phyloP scores from a whole-genome alignment of 2,888 invertebrate species.

The Pseudeuparius sepicola region DNA sequence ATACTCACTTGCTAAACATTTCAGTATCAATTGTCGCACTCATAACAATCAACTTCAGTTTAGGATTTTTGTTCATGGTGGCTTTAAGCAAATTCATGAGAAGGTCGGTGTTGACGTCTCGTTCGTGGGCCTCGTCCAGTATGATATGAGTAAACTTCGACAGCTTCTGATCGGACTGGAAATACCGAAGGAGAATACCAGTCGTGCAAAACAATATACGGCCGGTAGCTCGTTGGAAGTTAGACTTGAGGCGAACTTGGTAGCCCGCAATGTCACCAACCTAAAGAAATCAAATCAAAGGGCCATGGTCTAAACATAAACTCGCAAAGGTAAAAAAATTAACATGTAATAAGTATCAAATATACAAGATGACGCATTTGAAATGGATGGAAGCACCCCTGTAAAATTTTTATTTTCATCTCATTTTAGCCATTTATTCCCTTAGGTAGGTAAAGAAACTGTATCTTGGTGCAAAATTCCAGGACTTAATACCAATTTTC shows the following conservation, averaged over 20 bases:
- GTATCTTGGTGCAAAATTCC: too few relatives aligned
- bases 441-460: too few relatives aligned
- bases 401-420: too few relatives aligned
- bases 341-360: too few relatives aligned
- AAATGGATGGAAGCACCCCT: too few relatives aligned
- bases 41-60: constrained; percentile 56
- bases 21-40: constrained; percentile 60
- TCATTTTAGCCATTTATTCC: too few relatives aligned
- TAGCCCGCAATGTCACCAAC: constrained; percentile 57
- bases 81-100: constrained; percentile 49
- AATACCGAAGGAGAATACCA: constrained; percentile 42
- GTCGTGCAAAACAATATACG: constrained; percentile 60
- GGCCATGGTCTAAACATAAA: too few relatives aligned
- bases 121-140: constrained; percentile 66
- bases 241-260: constrained; percentile 50
- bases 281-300: too few relatives aligned
- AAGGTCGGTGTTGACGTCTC: constrained; percentile 59
- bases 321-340: too few relatives aligned
- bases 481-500: too few relatives aligned
- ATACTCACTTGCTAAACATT: too few relatives aligned
- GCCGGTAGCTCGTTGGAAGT: constrained; percentile 46
- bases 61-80: constrained; percentile 41
- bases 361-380: too few relatives aligned
- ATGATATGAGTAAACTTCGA: constrained; percentile 55
- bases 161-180: constrained; percentile 41